Base-by-base conservation (phyloP, 2,113 vertebrate species). In the Triplophysa tibetana region DNA sequence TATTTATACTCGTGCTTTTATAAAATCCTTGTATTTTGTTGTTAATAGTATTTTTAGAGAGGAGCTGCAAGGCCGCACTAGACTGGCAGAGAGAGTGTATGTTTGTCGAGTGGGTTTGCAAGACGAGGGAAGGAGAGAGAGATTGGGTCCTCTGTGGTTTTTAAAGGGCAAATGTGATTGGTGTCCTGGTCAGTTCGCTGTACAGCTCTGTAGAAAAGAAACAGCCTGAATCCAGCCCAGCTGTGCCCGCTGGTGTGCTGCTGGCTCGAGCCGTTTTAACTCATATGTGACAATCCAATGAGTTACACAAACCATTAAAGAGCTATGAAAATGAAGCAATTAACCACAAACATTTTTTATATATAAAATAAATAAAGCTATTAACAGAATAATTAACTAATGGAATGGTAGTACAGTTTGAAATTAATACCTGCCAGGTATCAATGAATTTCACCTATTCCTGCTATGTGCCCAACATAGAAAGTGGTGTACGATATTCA, bases 1-100 rank as follows among this genome's bases (percentile, higher is more conserved):
- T 92, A 91, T 89, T 91, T 88, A 89, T 90, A 86, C 88, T 88
- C 85, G 83, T 86, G 89, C 88, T 89, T 89, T 75, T 85, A 82
- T 78, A 81, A 81, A 83, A 80, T 80, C 41, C 80, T 81, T 81
- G 45, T 79, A 79, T 79, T 81, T 78, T 74, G 73, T 60, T 83
- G 70, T 62, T 81, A 26, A 68, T 88, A 65, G 65, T 91, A 91
- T 91, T 91, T 90, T 89, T 91, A 89, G 87, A 85, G 58, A 23
- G 5, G 81, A 87, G 83, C 75, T 87, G 75, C 86, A 84, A 88
- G 58, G 81, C 86, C 81, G 82, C 83, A 86, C 84, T 87, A 89
- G 70, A 75, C 69, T 21, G 66, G 67, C 68, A 14, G 38, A 23
- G 48, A 65, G 60, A 48, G 24, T 70, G 76, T 75, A 64, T 74